Evolutionary conservation across 2,888 invertebrate species (phyloP).

Genomic region (Drosophila paramelanica): DNA sequence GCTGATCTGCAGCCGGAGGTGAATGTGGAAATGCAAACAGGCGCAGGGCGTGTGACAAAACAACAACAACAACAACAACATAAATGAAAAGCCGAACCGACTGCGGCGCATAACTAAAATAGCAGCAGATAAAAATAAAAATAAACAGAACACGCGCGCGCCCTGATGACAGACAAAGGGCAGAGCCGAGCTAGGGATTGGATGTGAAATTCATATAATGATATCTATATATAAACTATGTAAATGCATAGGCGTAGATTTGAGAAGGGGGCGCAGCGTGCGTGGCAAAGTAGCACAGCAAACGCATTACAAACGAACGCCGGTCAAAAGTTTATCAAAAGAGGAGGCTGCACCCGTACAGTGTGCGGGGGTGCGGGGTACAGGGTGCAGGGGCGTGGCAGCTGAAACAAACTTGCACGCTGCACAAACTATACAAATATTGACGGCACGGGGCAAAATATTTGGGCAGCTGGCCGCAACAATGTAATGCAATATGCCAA

Average conservation of each 20-base stretch:
- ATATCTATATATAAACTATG: neutral
- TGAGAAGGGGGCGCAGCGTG: conserved; percentile 13
- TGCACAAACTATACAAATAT: conserved; percentile 5
- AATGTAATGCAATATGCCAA: conserved; percentile 60
- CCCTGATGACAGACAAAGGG: conserved; percentile 63
- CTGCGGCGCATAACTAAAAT: conserved; percentile 54
- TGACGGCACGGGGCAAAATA: conserved; percentile 63
- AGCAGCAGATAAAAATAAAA: conserved; percentile 69
- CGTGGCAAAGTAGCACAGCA: conserved; percentile 8
- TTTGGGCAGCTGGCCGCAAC: conserved; percentile 66
- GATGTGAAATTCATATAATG: neutral
- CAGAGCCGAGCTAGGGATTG: conserved; percentile 21
- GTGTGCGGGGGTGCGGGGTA: neutral
- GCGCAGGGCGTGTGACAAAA: conserved; percentile 48
- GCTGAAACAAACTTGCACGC: conserved; percentile 31
- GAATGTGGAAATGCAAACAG: conserved; percentile 54
- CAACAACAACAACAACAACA: conserved; percentile 46
- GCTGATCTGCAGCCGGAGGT: conserved; percentile 20
- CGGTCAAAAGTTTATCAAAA: conserved; percentile 17
- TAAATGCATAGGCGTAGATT: neutral
- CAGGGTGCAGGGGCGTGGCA: conserved; percentile 14
- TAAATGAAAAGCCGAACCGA: conserved; percentile 50
- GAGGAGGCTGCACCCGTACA: conserved; percentile 5
- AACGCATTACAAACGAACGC: neutral
- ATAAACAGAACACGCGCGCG: conserved; percentile 62